Evolutionary conservation across 2,888 invertebrate species (phyloP), one percentile per base, ranked within the genome.

Genomic region (Globia sparganii): DNA sequence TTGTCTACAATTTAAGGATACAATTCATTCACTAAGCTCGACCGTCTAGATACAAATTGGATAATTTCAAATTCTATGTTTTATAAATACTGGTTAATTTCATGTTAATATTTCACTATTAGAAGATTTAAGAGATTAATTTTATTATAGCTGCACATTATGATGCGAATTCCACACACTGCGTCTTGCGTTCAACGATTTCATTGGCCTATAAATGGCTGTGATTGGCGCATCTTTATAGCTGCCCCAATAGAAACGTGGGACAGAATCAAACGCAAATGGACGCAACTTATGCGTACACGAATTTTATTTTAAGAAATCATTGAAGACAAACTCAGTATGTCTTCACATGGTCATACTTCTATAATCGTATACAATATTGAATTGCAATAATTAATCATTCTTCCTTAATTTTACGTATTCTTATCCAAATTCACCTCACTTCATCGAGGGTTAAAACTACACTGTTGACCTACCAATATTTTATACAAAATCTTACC

Each of bases 141-240:
- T 40, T 75, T 25, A 61, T 49, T 34, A 65, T 77, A 78, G 83
- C 77, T 83, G 78, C 78, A 77, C 77, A 76, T 21, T 56, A 18
- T 49, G 1, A 58, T 18, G 13, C 9, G 3, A 37, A 58, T 13
- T 34, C 4, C 9, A 64, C 3, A 72, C 13, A 46, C 40, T 40
- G 25, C 46, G 28, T 31, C 0, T 3, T 46, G 62, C n/a, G 18
- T 78, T 34, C 46, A 37, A 77, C 8, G 53, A 77, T 77, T 58
- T 58, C 21, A 58, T 40, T 81, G 37, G 40, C 34, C 31, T n/a
- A 21, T 13, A 49, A 37, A 2, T n/a, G 3, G 6, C 6, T 13
- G 4, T 4, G 13, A 61, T 66, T 34, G 34, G n/a, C 8, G 4
- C 15, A 61, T 4, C 31, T 46, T 74, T 18, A 5, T 49, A 18